Evolutionary conservation across 2,113 vertebrate genomes (phyloP), one percentile per base, ranked within the genome.

Genomic region (Heterochromis multidens): DNA sequence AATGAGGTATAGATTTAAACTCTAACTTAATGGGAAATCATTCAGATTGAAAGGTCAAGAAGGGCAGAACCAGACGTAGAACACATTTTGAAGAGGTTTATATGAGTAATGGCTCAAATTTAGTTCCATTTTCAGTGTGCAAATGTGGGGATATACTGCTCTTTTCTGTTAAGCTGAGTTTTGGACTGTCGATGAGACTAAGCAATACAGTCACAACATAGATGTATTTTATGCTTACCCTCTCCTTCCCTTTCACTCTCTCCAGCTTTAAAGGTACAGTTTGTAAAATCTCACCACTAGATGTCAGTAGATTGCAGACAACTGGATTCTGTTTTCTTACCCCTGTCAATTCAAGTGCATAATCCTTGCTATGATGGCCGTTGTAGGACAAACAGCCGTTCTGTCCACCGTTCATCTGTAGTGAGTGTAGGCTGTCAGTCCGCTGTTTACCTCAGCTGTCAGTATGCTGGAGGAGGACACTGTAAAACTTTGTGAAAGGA

Each of bases 251-350:
- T 57, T 57, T 23, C 49, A 14, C 13, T 78, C 58, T 60, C 46
- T 70, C 14, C 54, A 4, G 54, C n/a, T 59, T 59, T 62, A 54
- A 63, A 37, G 1, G 1, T 63, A 33, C 2, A 37, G 19, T n/a
- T 35, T 63, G 61, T 63, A 63, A 63, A 37, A 14, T 63, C 61
- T 63, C 11, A 63, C 61, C 61, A n/a, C 13, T 0, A 33, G 61
- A 0, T 0, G 19, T 62, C 60, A 35, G 31, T 31, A 31, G 31
- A 62, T n/a, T 62, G 31, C 0, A 12, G 31, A 0, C 19, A 63
- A 0, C 61, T 35, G 33, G 4, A 1, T 63, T 6, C 10, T 63
- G 61, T 63, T 63, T 63, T 2, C n/a, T n/a, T n/a, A n/a, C n/a
- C 61, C 61, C 11, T 63, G 31, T 33, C 61, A 37, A 1, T 63